Base-by-base conservation (phyloP, 1,140 invertebrate species). In the Bombus consobrinus region DNA sequence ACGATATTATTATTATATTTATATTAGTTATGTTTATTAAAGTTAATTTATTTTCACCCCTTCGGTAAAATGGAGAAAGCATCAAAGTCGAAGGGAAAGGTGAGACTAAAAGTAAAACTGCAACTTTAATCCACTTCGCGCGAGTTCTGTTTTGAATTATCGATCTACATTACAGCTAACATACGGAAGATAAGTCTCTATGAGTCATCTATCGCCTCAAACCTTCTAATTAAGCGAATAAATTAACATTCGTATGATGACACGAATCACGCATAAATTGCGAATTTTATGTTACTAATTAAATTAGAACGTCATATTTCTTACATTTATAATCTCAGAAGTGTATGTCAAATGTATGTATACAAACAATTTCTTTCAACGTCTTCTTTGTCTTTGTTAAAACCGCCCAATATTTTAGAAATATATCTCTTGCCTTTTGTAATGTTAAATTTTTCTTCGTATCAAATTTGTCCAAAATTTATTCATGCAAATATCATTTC, bases 111-210 rank as follows among this genome's bases (percentile, higher is more conserved):
- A 62, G 59, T 62, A 62, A 62, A 57, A 37, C 4, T 69, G 34
- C n/a, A 39, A 41, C 10, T 39, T 39, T 47, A 57, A 41, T 71
- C 34, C 28, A 25, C 32, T 57, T 32, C 25, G 41, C n/a, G 47
- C 72, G 62, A 62, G 64, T 18, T 81, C 37, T 47, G 71, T 81
- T 86, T 81, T 71, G 62, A 76, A 81, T 86, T 86, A 87, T 87
- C 78, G 86, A 87, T 81, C 73, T 76, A 76, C 34, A 34, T 47
- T 76, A 64, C 39, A 43, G 22, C 25, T 41, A 75, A 32, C 37
- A 57, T 53, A 34, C 53, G 32, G 32, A 76, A 76, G 47, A 86
- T 57, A 81, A 80, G 75, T 76, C 22, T 62, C 32, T 57, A 66
- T 79, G 75, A 79, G 32, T 87, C 68, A 84, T 13, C 18, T 66